A percentile compares a stretch with the other conserved stretches of the same genome.
Evolutionary conservation across 30 jellyfish, hydroid and myxozoan species (phyloP).

Genomic region (Sanderia malayensis): DNA sequence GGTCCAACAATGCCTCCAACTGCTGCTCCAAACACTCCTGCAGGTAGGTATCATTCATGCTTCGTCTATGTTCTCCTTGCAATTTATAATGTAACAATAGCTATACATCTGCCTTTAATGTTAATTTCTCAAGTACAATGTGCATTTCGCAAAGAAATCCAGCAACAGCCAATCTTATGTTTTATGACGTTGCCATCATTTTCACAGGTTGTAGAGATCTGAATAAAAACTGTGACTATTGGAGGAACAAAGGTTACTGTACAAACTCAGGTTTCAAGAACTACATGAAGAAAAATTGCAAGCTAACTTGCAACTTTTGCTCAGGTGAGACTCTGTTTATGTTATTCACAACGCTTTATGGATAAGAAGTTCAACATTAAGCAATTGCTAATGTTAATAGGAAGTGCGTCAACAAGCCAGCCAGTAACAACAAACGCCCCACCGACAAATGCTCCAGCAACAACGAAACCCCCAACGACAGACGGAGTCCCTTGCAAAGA

Average conservation of each 20-base stretch:
- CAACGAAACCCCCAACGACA: too few relatives aligned
- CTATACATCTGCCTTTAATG: not conserved
- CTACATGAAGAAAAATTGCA: constrained; percentile 35
- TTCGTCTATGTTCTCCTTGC: too few relatives aligned
- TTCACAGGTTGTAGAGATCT: constrained; percentile 21
- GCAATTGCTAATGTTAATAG: too few relatives aligned
- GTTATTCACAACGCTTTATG: too few relatives aligned
- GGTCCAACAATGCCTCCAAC: too few relatives aligned
- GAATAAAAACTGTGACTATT: constrained; percentile 17
- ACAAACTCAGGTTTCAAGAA: not conserved
- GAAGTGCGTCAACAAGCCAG: too few relatives aligned
- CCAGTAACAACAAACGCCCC: too few relatives aligned
- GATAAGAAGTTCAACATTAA: too few relatives aligned
- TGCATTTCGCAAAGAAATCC: not conserved
- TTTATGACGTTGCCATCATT: not conserved
- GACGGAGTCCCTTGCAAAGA: too few relatives aligned
- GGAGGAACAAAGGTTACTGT: constrained; percentile 38
- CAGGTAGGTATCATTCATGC: not conserved
- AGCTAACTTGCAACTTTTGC: constrained; percentile 39
- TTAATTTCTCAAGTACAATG: not conserved
- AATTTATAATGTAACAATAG: not conserved
- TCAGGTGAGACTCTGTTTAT: too few relatives aligned
- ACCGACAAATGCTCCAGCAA: too few relatives aligned
- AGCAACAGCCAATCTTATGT: not conserved
- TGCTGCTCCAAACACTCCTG: not conserved